Percentiles rank a stretch among this genome's conserved stretches.
Evolutionary conservation across 2,113 vertebrate genomes (phyloP).

Genomic region (Gavia stellata): DNA sequence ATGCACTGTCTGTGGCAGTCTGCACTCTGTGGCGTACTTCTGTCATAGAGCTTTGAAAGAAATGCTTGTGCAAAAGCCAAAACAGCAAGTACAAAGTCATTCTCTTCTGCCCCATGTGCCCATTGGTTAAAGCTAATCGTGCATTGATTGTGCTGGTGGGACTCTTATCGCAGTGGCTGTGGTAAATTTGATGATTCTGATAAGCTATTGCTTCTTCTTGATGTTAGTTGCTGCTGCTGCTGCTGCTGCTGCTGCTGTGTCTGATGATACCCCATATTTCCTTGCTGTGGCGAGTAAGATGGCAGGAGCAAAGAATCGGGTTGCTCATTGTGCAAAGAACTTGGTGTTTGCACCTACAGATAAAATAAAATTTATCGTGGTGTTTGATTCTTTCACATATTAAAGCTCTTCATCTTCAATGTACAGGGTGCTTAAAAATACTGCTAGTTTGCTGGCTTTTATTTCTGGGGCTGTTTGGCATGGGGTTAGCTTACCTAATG

Average conservation of each 20-base stretch:
- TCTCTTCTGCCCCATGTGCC: slow-evolving; percentile 19
- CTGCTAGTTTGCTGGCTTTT: neutral
- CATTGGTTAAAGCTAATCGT: slow-evolving; percentile 71
- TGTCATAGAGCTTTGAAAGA: slow-evolving; percentile 45
- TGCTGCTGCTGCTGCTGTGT: slow-evolving; percentile 47
- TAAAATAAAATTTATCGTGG: neutral
- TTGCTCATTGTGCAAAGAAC: slow-evolving; percentile 71
- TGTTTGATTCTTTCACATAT: neutral
- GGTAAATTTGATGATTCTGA: slow-evolving; percentile 70
- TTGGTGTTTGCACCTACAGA: slow-evolving; percentile 65
- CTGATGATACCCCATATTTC: slow-evolving; percentile 60
- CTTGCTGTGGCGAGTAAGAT: slow-evolving; percentile 69
- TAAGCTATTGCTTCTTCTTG: slow-evolving; percentile 70
- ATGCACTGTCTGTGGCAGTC: neutral
- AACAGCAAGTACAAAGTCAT: slow-evolving; percentile 10
- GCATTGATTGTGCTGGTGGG: slow-evolving; percentile 40
- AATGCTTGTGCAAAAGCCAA: slow-evolving; percentile 36
- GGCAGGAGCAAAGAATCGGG: slow-evolving; percentile 66
- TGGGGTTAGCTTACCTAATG: neutral
- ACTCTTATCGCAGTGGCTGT: slow-evolving; percentile 66
- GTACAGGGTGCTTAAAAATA: neutral
- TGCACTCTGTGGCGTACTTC: neutral
- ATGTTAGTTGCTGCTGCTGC: slow-evolving; percentile 28
- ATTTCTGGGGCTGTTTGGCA: neutral
- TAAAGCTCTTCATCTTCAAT: neutral